Conservation (phyloP, 1,140 invertebrate species). For the Diachasmimorpha longicaudata region DNA sequence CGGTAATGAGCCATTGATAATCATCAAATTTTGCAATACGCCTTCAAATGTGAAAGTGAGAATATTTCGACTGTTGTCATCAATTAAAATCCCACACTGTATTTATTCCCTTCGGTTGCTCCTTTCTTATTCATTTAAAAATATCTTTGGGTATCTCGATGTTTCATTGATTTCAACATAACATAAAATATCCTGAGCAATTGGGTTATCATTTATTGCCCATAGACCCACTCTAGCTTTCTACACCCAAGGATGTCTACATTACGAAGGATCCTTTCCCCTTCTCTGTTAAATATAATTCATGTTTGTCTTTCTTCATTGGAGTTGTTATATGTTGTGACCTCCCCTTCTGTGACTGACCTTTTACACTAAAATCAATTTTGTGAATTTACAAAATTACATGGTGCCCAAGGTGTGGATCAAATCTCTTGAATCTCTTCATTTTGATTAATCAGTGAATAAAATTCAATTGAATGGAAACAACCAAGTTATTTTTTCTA, state of each 20-base stretch:
- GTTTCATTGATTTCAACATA: background rate
- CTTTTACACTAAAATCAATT: background rate
- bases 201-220: slow-evolving; percentile 10
- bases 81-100: background rate
- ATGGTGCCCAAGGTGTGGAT: background rate
- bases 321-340: background rate
- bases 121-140: background rate
- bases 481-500: no score
- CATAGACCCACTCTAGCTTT: background rate
- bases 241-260: slow-evolving; percentile 17
- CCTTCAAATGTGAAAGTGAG: background rate
- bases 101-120: background rate
- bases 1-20: background rate
- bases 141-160: background rate
- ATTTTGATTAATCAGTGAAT: background rate
- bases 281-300: background rate
- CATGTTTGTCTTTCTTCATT: background rate
- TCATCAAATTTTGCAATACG: background rate
- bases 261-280: slow-evolving; percentile 12
- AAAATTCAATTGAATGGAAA: background rate
- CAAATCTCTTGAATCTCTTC: background rate
- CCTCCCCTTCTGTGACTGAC: background rate
- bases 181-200: background rate
- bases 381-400: background rate
- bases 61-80: background rate